A percentile compares a stretch with the other conserved stretches of the same genome.
Conservation (phyloP, 1,140 invertebrate species). For the Drosophila pruinosa region DNA sequence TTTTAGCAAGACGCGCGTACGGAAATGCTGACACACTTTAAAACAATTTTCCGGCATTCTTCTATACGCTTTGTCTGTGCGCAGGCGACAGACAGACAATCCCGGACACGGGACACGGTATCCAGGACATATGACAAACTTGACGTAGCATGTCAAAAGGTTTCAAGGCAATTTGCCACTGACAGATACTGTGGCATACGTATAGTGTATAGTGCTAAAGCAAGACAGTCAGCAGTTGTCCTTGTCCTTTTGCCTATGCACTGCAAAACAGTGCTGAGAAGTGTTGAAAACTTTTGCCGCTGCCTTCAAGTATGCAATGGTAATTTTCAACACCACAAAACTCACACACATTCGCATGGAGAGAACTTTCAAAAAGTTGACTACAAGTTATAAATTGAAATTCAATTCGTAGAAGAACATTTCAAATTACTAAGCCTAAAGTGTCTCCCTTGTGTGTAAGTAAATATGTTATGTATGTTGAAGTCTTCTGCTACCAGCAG, state of each 20-base stretch:
- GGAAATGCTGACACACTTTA: conserved; percentile 80
- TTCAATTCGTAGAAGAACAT: conserved; percentile 37
- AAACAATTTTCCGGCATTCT: conserved; percentile 76
- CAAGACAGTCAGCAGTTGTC: neutral
- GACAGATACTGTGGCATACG: conserved; percentile 15
- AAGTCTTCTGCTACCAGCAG: neutral
- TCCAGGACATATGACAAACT: conserved; percentile 78
- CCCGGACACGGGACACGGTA: conserved; percentile 33
- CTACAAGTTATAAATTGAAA: conserved; percentile 38
- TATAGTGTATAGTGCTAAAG: neutral
- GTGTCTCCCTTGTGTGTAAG: conserved; percentile 20
- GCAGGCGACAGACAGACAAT: conserved; percentile 26
- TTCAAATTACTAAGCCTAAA: conserved; percentile 35
- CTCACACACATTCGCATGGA: neutral
- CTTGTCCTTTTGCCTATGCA: conserved; percentile 23
- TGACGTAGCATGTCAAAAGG: conserved; percentile 77
- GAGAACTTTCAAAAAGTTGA: conserved; percentile 28
- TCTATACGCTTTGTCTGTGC: conserved; percentile 11
- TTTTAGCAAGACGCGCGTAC: conserved; percentile 49
- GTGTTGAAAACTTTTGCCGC: conserved; percentile 28
- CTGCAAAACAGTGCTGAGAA: conserved; percentile 9
- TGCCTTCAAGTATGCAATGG: conserved; percentile 40
- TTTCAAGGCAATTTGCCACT: conserved; percentile 72
- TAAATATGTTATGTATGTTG: conserved; percentile 9
- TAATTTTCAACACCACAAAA: conserved; percentile 34